A percentile compares a stretch with the other conserved stretches of the same genome.
These are phyloP conservation scores for Misgurnus anguillicaudatus DNA, from an alignment of 2,113 vertebrate species.

Conservation along the genomic window DNA sequence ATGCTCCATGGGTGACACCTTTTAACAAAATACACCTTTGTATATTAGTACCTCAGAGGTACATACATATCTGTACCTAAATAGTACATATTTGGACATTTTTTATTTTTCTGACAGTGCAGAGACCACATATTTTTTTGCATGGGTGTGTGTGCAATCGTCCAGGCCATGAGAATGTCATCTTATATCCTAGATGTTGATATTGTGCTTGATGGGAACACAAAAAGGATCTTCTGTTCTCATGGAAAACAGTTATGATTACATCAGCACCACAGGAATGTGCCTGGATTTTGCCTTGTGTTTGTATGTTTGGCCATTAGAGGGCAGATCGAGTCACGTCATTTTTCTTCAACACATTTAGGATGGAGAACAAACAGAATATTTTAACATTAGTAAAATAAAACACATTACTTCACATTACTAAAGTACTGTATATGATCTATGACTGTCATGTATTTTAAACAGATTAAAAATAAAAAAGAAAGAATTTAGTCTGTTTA, in stretches of 20 bases:
- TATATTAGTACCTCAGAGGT: too few relatives aligned
- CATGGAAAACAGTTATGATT: conserved; percentile 28
- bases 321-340: conserved; percentile 41
- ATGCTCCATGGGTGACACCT: too few relatives aligned
- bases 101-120: background rate
- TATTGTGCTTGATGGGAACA: background rate
- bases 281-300: background rate
- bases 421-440: too few relatives aligned
- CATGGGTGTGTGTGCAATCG: background rate
- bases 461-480: too few relatives aligned
- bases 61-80: too few relatives aligned
- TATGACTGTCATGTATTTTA: too few relatives aligned
- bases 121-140: background rate
- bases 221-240: conserved; percentile 15
- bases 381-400: background rate
- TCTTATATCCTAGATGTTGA: conserved; percentile 5
- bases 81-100: too few relatives aligned
- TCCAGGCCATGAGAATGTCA: conserved; percentile 41
- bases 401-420: background rate
- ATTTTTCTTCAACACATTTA: conserved; percentile 14
- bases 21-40: too few relatives aligned
- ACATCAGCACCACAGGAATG: conserved; percentile 8
- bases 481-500: too few relatives aligned
- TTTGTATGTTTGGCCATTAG: conserved; percentile 42
- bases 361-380: background rate